phyloP scores from a whole-genome alignment of 2,888 invertebrate species.

The Leptinotarsa juncta region DNA sequence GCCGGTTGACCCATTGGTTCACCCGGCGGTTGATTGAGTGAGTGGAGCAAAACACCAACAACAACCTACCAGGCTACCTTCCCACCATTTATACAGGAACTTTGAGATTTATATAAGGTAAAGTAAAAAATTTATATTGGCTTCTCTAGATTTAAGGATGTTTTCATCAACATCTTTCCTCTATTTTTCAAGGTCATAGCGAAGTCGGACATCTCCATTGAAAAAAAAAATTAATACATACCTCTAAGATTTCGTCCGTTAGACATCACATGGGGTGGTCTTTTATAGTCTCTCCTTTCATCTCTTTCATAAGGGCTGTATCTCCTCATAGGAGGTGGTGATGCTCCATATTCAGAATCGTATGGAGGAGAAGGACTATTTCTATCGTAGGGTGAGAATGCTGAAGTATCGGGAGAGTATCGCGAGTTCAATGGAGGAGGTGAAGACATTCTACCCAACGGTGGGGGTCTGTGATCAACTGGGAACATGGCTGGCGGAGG shows the following conservation, averaged over 20 bases:
- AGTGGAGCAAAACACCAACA: too few species aligned
- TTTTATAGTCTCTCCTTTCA: slow-evolving; percentile 61
- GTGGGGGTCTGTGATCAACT: slow-evolving; percentile 69
- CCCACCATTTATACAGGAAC: too few species aligned
- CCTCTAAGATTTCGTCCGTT: slow-evolving; percentile 60
- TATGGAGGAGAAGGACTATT: slow-evolving; percentile 70
- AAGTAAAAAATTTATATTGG: too few species aligned
- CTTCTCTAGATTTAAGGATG: too few species aligned
- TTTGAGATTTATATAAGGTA: too few species aligned
- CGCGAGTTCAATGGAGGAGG: slow-evolving; percentile 65
- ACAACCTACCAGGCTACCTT: too few species aligned
- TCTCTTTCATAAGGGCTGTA: slow-evolving; percentile 62
- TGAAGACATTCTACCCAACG: slow-evolving; percentile 70
- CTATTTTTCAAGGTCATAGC: too few species aligned
- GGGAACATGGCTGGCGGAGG: slow-evolving; percentile 64
- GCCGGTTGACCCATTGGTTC: too few species aligned
- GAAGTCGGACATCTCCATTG: not conserved
- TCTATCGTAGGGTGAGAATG: slow-evolving; percentile 68
- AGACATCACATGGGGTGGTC: slow-evolving; percentile 54
- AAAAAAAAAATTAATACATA: slow-evolving; percentile 35
- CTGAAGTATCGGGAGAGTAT: slow-evolving; percentile 68
- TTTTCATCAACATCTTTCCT: too few species aligned
- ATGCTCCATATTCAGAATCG: slow-evolving; percentile 77
- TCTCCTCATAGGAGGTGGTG: slow-evolving; percentile 68
- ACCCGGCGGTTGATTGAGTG: too few species aligned